Percentiles rank a stretch among this genome's conserved stretches.
phyloP scores from a whole-genome alignment of 2,797 vertebrate species.

The Telmatherina bonti region DNA sequence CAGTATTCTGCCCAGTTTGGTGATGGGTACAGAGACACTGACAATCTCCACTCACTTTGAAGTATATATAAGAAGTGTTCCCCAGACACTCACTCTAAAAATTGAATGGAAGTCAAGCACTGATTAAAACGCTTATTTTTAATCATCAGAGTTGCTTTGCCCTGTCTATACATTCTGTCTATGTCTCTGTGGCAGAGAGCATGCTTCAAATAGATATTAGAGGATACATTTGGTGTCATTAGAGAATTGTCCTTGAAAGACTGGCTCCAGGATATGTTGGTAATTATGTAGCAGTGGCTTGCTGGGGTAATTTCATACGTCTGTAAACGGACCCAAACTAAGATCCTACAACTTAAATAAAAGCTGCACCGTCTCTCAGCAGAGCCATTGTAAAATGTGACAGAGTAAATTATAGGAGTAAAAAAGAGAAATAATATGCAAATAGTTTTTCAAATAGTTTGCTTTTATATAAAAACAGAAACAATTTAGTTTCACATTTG shows the following conservation, averaged over 20 bases:
- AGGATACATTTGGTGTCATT: conserved; percentile 56
- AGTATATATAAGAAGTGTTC: conserved; percentile 9
- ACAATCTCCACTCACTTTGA: conserved; percentile 20
- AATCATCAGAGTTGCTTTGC: conserved; percentile 21
- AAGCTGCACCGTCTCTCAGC: conserved; percentile 52
- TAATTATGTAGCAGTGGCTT: conserved; percentile 78
- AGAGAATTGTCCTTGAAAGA: conserved; percentile 82
- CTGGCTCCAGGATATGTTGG: conserved; percentile 80
- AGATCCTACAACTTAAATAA: conserved; percentile 70
- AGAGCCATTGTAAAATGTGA: conserved; percentile 32
- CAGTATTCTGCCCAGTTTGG: conserved; percentile 30
- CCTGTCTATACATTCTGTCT: conserved; percentile 49
- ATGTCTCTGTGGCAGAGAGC: conserved; percentile 59
- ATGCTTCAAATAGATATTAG: conserved; percentile 73
- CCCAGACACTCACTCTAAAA: conserved; percentile 26
- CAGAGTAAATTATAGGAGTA: conserved; percentile 2
- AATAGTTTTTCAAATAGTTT: conserved; percentile 1
- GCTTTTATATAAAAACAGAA: background rate
- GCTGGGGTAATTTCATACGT: conserved; percentile 77
- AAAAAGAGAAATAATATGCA: background rate
- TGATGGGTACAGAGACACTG: conserved; percentile 9
- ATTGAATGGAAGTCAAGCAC: conserved; percentile 60
- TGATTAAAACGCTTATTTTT: conserved; percentile 57
- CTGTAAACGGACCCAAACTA: conserved; percentile 79
- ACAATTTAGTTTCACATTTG: background rate